Percentiles rank a stretch among this genome's conserved stretches.
Conservation (phyloP, 2,888 invertebrate genomes). For the Rhagium mordax region DNA sequence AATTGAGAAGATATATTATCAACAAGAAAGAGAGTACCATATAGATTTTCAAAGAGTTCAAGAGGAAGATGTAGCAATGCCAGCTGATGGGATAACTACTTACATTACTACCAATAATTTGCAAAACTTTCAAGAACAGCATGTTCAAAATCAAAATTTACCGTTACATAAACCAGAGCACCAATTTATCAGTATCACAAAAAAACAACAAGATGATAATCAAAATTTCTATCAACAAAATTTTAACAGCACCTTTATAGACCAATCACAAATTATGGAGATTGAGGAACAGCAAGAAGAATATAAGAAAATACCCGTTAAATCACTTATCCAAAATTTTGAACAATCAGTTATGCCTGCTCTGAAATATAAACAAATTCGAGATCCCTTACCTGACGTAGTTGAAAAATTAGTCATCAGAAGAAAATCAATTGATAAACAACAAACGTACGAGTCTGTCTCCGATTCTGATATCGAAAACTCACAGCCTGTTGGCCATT, state of each 20-base stretch:
- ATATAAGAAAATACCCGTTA: conserved; percentile 69
- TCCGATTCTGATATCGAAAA: conserved; percentile 15
- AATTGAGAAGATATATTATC: conserved; percentile 66
- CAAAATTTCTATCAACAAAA: conserved; percentile 27
- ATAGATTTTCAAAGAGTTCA: conserved; percentile 65
- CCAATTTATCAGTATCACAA: not conserved
- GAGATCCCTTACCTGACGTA: conserved; percentile 64
- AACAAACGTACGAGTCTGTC: not conserved
- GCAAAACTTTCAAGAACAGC: conserved; percentile 23
- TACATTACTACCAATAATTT: not conserved
- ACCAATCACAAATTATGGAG: not conserved
- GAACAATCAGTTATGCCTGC: conserved; percentile 76
- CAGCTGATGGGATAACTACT: conserved; percentile 6
- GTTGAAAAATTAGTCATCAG: conserved; percentile 58
- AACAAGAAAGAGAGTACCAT: conserved; percentile 64
- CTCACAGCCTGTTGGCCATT: conserved; percentile 4
- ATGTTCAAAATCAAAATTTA: conserved; percentile 15
- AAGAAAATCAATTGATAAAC: conserved; percentile 14
- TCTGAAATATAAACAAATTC: conserved; percentile 72
- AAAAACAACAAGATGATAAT: conserved; percentile 24
- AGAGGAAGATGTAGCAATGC: conserved; percentile 54
- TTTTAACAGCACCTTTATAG: not conserved
- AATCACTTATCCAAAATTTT: conserved; percentile 74
- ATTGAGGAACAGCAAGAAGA: conserved; percentile 58
- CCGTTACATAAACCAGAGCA: conserved; percentile 18